Percentiles rank a stretch among this genome's conserved stretches.
These are phyloP conservation scores for Hemitrygon akajei DNA, from an alignment of 2,797 vertebrate genomes.

Conservation along the genomic window DNA sequence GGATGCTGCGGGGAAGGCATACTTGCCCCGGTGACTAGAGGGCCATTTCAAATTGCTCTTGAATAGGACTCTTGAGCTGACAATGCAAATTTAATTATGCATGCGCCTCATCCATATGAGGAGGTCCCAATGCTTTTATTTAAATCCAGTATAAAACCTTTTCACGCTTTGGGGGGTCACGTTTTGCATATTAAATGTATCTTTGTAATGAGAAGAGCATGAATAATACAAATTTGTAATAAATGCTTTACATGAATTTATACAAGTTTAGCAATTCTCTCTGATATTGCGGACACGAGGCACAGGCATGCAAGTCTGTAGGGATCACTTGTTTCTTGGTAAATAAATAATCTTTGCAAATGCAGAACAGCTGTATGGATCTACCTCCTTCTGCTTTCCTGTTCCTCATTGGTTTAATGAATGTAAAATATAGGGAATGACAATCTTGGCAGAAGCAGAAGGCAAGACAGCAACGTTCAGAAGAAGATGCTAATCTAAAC, in stretches of 20 bases:
- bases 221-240: background rate
- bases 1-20: background rate
- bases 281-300: background rate
- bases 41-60: background rate
- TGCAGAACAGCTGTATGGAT: too few relatives aligned
- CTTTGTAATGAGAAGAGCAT: background rate
- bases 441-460: background rate
- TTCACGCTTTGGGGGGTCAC: background rate
- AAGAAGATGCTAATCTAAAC: background rate
- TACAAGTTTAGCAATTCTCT: background rate
- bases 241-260: background rate
- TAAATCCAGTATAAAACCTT: background rate
- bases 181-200: background rate
- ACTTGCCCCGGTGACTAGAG: background rate
- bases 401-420: background rate
- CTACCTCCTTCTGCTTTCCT: too few relatives aligned
- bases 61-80: background rate
- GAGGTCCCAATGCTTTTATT: background rate
- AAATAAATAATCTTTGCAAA: background rate
- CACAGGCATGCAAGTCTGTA: background rate
- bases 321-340: background rate
- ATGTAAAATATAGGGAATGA: background rate
- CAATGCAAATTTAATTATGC: background rate
- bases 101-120: background rate
- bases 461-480: background rate